Base-by-base conservation (phyloP, 2,797 vertebrate species). In the Macrochelys suwanniensis region DNA sequence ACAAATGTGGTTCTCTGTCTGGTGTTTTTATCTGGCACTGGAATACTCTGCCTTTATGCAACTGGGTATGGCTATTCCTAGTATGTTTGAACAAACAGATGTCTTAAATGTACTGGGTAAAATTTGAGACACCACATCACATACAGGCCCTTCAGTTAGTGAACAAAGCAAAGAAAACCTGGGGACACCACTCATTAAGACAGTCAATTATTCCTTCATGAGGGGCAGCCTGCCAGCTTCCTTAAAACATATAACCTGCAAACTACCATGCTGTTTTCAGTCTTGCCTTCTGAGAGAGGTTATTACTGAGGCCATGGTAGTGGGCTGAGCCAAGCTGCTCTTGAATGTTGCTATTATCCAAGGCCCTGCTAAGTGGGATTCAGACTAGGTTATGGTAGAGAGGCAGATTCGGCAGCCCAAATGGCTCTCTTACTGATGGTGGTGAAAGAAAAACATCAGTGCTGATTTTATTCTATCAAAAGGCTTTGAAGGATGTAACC, bases 331-430 rank as follows among this genome's bases (percentile, higher is more conserved):
- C 81, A 54, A 13, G 0, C 21, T 5, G 81, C 26, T 1, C 56
- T 45, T 19, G 15, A 33, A 50, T 3, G 50, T 54, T 81, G 65
- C 57, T 57, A 56, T 79, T 56, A 1, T 51, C 7, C 79, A 21
- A 42, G 23, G 33, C 16, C 26, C 6, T 0, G 1, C 1, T 59
- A 31, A 3, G 0, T 0, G 1, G 37, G 15, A 33, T 76, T 45
- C 56, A 25, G 56, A 5, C 6, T 4, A 0, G 5, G 0, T 49
- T 3, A 31, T 31, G 42, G 77, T 3, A 78, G 3, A 5, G 11
- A 33, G 2, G 3, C 0, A 4, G 51, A 7, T 65, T 1, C 31
- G 59, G 53, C 76, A 0, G 0, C 17, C 61, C 47, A 65, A n/a
- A 21, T 0, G 0, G 17, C 6, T 28, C 1, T n/a, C n/a, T 81